Evolutionary conservation across 2,888 invertebrate species (phyloP), one percentile per base, ranked within the genome.

Genomic region (Caenorhabditis becei): DNA sequence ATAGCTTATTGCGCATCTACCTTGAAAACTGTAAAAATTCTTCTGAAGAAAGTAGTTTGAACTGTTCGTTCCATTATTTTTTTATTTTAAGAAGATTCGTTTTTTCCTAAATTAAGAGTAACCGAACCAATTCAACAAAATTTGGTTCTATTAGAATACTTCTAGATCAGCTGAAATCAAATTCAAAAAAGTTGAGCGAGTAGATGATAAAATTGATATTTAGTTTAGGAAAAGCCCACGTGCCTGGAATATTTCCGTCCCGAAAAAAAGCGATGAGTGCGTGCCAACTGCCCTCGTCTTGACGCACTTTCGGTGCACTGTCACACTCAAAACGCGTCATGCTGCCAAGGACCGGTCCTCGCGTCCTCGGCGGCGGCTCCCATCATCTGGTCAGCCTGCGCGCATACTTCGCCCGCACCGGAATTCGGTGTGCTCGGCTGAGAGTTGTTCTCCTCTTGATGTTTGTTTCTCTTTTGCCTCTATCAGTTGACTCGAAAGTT

Each of bases 401-500:
- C 47, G 47, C 51, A 23, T 51, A 35, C 18, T 37, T 35, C 51
- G 58, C 70, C 54, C 69, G 69, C 69, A 58, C 47, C 47, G 66
- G 74, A 75, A 75, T 66, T 65, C 62, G 72, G 47, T 74, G 59
- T 59, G 58, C 74, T 59, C 59, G 23, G 47, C n/a, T n/a, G 18
- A 47, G 47, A 47, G 47, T 47, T 47, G 47, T 47, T n/a, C 47
- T 4, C 58, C 49, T 61, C 58, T 49, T 37, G 59, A 56, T 77
- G 53, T 78, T 63, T 70, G 77, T 77, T 61, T 66, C 69, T 69
- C 70, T 58, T 63, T 61, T 53, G 24, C 23, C 77, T 69, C 77
- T 77, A 58, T 63, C 77, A 65, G 65, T 69, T 77, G 69, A 70
- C 63, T 77, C 69, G 56, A 67, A 69, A 63, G 69, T 69, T 51